Base-by-base conservation (phyloP, 2,888 invertebrate genomes). In the Terebella lapidaria region DNA sequence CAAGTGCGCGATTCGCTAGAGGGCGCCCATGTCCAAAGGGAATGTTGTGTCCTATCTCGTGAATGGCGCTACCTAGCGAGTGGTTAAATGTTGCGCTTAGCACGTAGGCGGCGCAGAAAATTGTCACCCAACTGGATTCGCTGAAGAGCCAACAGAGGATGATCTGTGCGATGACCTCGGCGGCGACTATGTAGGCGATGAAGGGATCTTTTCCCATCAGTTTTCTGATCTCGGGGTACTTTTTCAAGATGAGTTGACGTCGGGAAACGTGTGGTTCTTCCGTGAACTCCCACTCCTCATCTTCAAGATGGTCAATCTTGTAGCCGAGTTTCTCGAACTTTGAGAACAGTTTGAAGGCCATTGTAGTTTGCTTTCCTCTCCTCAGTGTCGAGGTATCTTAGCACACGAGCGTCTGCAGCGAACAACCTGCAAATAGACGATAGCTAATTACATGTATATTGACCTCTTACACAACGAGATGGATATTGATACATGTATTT, bases 191-290 rank as follows among this genome's bases (percentile, higher is more conserved):
- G 52, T 70, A 71, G 10, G 72, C 71, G 25, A 79, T 77, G 35
- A 65, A 64, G 0, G 73, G 70, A 61, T 80, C 78, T 57, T 74
- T 72, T 18, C 78, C 79, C 79, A 81, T 80, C 18, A 81, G 70
- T 45, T 73, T 71, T 62, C 80, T 81, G 25, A 81, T 79, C 66
- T 81, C 74, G 3, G 80, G 80, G 61, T 81, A 72, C 61, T 76
- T 77, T 55, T 69, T 70, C 75, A 97, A 85, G 78, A 99, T 99
- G 70, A 91, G 86, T 84, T 92, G 91, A 63, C 99, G 85, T 60
- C 97, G 86, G 62, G 89, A 88, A 2, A 94, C 93, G 80, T 99
- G 99, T 1, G 97, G 97, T 79, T 99, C 97, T 76, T 96, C 96
- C 0, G 92, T 91, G 75, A 92, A 92, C 30, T 88, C 86, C 97